phyloP scores from a whole-genome alignment of 2,113 vertebrate genomes.

The Hemibagrus wyckioides region DNA sequence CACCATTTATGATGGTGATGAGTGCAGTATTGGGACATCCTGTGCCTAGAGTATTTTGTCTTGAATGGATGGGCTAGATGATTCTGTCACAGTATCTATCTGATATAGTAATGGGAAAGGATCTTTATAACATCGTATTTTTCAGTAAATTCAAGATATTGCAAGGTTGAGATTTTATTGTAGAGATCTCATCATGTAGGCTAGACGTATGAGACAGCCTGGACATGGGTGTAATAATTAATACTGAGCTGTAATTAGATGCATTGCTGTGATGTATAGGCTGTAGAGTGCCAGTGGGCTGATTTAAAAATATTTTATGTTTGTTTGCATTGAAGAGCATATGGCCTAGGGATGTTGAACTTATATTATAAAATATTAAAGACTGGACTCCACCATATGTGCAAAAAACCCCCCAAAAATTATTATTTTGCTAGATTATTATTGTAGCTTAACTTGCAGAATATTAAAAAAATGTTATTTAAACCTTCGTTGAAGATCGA shows the following conservation, averaged over 20 bases:
- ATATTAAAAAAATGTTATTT: neutral
- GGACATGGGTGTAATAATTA: constrained; percentile 19
- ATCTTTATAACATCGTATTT: constrained; percentile 27
- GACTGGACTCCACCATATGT: neutral
- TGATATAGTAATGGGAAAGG: neutral
- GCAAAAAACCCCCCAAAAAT: neutral
- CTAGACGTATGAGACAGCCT: constrained; percentile 11
- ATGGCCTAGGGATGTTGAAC: constrained; percentile 18
- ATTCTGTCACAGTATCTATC: constrained; percentile 38
- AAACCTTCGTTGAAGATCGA: neutral
- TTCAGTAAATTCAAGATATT: constrained; percentile 26
- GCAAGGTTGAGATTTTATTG: constrained; percentile 1
- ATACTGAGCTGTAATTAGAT: constrained; percentile 8
- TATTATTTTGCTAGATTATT: neutral
- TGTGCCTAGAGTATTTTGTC: constrained; percentile 24
- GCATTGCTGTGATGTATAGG: neutral
- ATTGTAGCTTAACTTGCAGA: neutral
- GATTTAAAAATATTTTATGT: constrained; percentile 36
- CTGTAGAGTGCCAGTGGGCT: neutral
- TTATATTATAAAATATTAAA: neutral
- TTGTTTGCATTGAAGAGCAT: constrained; percentile 24
- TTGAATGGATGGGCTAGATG: constrained; percentile 18
- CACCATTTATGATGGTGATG: constrained; percentile 16
- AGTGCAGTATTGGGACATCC: constrained; percentile 19
- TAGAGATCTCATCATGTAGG: constrained; percentile 13